Evolutionary conservation across 2,888 invertebrate genomes (phyloP), one percentile per base, ranked within the genome.

Genomic region (Eledone cirrhosa): DNA sequence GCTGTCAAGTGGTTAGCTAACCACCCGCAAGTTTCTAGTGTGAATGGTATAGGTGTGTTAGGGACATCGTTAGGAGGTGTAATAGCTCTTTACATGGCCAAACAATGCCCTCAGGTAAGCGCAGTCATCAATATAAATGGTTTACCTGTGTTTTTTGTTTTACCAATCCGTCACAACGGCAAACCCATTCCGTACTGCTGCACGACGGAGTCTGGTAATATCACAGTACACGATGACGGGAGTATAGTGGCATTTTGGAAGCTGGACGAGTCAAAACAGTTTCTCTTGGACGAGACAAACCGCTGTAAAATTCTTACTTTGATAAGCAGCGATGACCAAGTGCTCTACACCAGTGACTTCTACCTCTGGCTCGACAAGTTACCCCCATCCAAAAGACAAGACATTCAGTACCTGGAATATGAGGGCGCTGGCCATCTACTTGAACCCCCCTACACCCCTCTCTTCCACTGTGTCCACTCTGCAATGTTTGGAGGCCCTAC

Each of bases 351-450:
- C 14, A 29, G 29, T 24, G 29, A 65, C 29, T 65, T 27, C 29
- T 14, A 65, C 24, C n/a, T 14, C 24, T 65, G 65, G 65, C 11
- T 65, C 24, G 27, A 14, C 0, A 11, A 29, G 11, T 14, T 27
- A 13, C 65, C 86, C 0, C 33, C 48, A n/a, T 82, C 83, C 47
- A 83, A 85, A 47, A 78, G 69, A 27, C 77, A 81, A 4, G 82
- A 85, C 69, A 80, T 81, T 63, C 80, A 81, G 14, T 63, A 85
- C 3, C 72, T 82, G 8, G 77, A 79, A 2, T 88, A 87, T 77
- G 82, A 83, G n/a, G 83, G 80, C 2, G 84, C 88, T 3, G 88
- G 88, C 11, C 88, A 88, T 80, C 82, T 88, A 5, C 78, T 88
- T 13, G 88, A 88, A 48, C 87, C 87, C 2, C 87, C 88, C 0